A percentile compares a stretch with the other conserved stretches of the same genome.
phyloP scores from a whole-genome alignment of 2,888 invertebrate species.

The Lithophane socia region DNA sequence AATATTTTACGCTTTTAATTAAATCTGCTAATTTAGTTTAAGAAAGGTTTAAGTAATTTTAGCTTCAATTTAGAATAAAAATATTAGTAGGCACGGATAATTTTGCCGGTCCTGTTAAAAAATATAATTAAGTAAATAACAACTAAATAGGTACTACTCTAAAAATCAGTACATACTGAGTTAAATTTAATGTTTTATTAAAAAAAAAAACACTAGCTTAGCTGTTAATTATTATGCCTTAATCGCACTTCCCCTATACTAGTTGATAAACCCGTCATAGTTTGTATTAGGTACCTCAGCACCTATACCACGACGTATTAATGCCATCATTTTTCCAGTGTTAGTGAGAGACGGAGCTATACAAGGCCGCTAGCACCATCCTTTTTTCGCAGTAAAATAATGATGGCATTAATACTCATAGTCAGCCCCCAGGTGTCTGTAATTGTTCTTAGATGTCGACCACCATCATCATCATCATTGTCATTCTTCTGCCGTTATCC shows the following conservation, averaged over 20 bases:
- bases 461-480: too few relatives aligned
- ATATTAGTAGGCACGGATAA: neutral
- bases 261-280: neutral
- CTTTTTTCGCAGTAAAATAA: too few relatives aligned
- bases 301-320: too few relatives aligned
- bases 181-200: neutral
- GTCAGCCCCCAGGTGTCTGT: too few relatives aligned
- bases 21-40: neutral
- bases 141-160: neutral
- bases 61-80: neutral
- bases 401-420: too few relatives aligned
- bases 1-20: neutral
- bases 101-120: neutral
- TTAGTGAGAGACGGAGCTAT: too few relatives aligned
- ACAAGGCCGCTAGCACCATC: too few relatives aligned
- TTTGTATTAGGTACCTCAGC: too few relatives aligned
- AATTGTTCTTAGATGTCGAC: neutral
- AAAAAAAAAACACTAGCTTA: neutral
- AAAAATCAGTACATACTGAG: neutral
- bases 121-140: neutral
- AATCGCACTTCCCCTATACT: constrained; percentile 3
- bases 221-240: neutral
- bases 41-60: too few relatives aligned
- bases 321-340: too few relatives aligned
- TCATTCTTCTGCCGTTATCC: too few relatives aligned